Percentiles rank a stretch among this genome's conserved stretches.
Evolutionary conservation across 2,113 vertebrate species (phyloP).

Genomic region (Myotis yumanensis): DNA sequence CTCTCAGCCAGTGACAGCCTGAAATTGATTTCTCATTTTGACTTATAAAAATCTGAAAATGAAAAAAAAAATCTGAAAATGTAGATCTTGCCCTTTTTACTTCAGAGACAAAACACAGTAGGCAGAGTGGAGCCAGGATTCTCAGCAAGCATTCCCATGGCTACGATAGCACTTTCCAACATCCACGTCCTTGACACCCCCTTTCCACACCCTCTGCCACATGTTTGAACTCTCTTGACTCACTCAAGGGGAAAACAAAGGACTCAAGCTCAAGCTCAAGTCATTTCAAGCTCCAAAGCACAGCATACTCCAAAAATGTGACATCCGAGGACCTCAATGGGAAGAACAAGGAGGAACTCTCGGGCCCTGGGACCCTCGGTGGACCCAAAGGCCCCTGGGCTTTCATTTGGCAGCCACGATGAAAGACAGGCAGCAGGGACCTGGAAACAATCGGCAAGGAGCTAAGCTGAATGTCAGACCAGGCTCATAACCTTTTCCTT

Average conservation of each 20-base stretch:
- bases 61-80: slow-evolving; percentile 21
- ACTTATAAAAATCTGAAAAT: slow-evolving; percentile 36
- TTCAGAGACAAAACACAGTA: neutral
- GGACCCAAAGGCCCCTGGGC: neutral
- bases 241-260: neutral
- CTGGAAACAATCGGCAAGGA: neutral
- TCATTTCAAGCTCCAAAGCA: neutral
- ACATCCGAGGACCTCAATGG: neutral
- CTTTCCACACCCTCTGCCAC: neutral
- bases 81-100: neutral
- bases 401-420: neutral
- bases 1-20: neutral
- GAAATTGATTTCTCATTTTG: slow-evolving; percentile 33
- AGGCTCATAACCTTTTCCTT: neutral
- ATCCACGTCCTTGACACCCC: no score
- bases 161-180: neutral
- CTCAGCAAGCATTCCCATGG: neutral
- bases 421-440: neutral
- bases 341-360: neutral
- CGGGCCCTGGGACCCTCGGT: accelerated
- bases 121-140: neutral
- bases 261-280: neutral
- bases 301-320: neutral
- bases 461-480: neutral
- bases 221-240: neutral